Evolutionary conservation across 2,113 vertebrate genomes (phyloP).

Genomic region (Todiramphus saurophagus): DNA sequence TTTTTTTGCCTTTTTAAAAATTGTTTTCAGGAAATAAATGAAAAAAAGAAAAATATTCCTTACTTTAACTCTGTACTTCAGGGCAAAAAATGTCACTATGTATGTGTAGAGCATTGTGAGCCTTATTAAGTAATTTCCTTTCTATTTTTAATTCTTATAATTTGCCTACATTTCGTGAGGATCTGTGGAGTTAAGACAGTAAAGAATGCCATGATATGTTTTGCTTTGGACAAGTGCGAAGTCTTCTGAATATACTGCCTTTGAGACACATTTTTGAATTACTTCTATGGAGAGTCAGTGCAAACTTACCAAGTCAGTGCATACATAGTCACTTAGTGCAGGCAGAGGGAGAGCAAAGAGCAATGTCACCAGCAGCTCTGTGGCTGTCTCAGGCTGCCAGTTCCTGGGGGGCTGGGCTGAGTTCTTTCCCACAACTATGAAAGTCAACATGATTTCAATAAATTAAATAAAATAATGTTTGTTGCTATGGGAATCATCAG

Average conservation of each 20-base stretch:
- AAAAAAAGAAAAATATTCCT: neutral
- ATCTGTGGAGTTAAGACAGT: neutral
- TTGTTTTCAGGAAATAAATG: neutral
- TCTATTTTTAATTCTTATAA: neutral
- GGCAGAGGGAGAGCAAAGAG: neutral
- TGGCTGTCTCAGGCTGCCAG: accelerated
- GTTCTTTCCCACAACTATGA: neutral
- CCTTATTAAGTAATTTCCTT: neutral
- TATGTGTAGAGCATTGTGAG: neutral
- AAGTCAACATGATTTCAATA: neutral
- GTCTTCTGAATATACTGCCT: neutral
- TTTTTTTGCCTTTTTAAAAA: neutral
- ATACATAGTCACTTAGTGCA: neutral
- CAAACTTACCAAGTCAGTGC: neutral
- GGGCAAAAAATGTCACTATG: neutral
- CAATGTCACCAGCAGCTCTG: neutral
- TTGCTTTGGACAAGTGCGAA: neutral
- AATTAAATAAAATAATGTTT: neutral
- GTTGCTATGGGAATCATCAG: neutral
- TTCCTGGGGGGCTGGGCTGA: accelerated
- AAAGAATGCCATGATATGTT: neutral
- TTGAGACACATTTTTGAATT: neutral
- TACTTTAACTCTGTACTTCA: neutral
- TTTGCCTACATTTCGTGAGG: neutral
- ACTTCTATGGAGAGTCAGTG: neutral